Evolutionary conservation across 1,140 invertebrate species (phyloP), one percentile per base, ranked within the genome.

Genomic region (Lineus longissimus): DNA sequence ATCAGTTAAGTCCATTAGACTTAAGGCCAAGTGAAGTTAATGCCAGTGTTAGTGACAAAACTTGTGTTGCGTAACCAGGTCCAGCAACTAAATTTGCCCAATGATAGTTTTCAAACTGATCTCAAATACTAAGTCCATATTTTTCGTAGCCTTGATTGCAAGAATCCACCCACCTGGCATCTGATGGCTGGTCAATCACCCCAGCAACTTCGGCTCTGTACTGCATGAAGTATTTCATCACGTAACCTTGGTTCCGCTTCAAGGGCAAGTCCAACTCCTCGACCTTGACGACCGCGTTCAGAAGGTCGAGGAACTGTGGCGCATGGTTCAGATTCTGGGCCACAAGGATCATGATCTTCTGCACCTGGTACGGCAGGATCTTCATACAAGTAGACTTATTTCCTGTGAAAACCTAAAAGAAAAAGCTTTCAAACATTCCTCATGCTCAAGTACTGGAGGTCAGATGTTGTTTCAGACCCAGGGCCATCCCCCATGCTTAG

Each of bases 161-260:
- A n/a, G n/a, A 19, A 40, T 57, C 27, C 17, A 56, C 61, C 59
- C 64, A 75, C 76, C 74, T 74, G n/a, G 67, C 54, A 13, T 70
- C 45, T 59, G 71, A 68, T 31, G 64, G 59, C 23, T 71, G 60
- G 59, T 80, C 76, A 45, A 79, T 73, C 9, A 77, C 58, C 23
- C 62, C 51, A 6, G 76, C 77, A 0, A 80, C 67, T 15, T 80
- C 75, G 0, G 70, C 55, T 27, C 74, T 55, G 54, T 68, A 73
- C 72, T 80, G 76, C 79, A 81, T 79, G 65, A 81, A 76, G 61
- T 75, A 78, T n/a, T 76, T 79, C 78, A 81, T 81, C 19, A 81
- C 79, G 51, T 76, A 75, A 22, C 71, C 68, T 60, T 81, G 79
- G 61, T 81, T 81, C 30, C 79, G 59, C 57, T 81, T 81, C 25